Base-by-base conservation (phyloP, 1,140 invertebrate species). In the Anthonomus grandis region DNA sequence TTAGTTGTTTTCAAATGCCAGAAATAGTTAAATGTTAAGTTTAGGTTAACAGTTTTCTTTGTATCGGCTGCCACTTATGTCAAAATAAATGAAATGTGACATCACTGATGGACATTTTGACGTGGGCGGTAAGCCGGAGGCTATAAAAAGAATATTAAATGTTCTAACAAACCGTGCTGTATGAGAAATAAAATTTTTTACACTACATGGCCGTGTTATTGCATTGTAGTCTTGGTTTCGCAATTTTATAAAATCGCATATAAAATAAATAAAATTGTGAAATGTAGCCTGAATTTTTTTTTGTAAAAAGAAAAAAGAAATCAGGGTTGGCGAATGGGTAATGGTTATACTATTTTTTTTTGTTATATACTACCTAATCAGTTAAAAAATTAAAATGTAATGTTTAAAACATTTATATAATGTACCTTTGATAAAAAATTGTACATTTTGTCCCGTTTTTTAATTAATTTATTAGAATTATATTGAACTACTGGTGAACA, bases 401-500 rank as follows among this genome's bases (percentile, higher is more conserved):
- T 65, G 61, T 68, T 68, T 64, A 61, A 68, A 68, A 65, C 62
- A 64, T 60, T 59, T 53, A 62, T 63, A 57, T 62, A 65, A 59
- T 63, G 64, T 66, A 66, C 66, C 63, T 68, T 67, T 65, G 42
- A 54, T 60, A 63, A 66, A 62, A 64, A 62, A 10, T 10, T 15
- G 59, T 68, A 65, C 67, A 70, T 64, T 68, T 70, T 69, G 60
- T 56, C 38, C 53, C 25, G n/a, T n/a, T n/a, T 45, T 49, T 57
- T 57, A 49, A 68, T 68, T 68, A 65, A 68, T 69, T n/a, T n/a
- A n/a, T 41, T 68, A 69, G 69, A 67, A 55, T 64, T 58, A 54
- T 62, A 31, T n/a, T 8, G n/a, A 64, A 57, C 64, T 69, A 63
- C 67, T 67, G 69, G 69, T 69, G 66, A 67, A 70, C 59, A 69